Conservation (phyloP, 2,888 invertebrate genomes). For the Leptinotarsa juncta region DNA sequence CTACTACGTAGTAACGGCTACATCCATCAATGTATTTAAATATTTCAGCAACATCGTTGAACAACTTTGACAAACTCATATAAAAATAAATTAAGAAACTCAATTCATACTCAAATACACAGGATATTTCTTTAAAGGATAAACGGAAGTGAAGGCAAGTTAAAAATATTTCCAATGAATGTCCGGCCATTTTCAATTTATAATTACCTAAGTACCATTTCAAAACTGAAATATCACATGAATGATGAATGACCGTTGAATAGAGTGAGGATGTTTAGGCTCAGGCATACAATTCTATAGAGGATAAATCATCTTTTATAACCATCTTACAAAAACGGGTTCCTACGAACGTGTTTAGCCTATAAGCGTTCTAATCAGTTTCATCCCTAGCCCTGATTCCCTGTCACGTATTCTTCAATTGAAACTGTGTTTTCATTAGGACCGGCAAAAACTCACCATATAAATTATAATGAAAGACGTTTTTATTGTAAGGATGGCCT, state of each 20-base stretch:
- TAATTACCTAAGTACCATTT: no score
- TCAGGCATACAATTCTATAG: background rate
- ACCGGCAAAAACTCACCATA: background rate
- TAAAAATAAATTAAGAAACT: no score
- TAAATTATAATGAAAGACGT: background rate
- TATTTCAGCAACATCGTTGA: no score
- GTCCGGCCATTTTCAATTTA: no score
- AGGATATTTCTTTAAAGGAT: no score
- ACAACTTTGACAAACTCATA: no score
- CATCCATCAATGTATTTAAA: no score
- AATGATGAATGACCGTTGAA: background rate
- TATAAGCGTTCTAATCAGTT: background rate
- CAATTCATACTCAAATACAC: no score
- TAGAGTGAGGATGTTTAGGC: background rate
- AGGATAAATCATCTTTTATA: background rate
- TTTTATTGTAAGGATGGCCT: background rate
- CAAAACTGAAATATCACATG: background rate
- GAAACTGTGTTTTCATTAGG: constrained; percentile 21
- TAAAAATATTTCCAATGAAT: no score
- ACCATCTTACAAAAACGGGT: background rate
- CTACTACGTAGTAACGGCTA: no score
- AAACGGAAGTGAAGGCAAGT: no score
- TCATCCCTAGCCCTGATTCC: constrained; percentile 25
- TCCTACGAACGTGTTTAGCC: constrained; percentile 1
- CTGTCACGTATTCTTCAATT: constrained; percentile 32